A percentile compares a stretch with the other conserved stretches of the same genome.
These are phyloP conservation scores for Cryptocephalus primarius DNA, from an alignment of 2,888 invertebrate species.

Conservation along the genomic window DNA sequence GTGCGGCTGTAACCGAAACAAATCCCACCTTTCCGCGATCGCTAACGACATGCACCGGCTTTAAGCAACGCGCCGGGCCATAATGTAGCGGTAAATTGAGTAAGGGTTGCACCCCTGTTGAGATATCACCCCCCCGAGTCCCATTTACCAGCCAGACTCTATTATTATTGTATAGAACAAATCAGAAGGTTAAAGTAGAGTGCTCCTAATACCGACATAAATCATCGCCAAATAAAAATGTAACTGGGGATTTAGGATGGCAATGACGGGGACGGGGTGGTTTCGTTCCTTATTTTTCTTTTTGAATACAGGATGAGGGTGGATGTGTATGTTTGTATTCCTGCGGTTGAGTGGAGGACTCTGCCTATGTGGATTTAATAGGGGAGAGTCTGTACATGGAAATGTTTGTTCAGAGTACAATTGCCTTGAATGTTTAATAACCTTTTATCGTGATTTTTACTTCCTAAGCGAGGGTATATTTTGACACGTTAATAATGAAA, in stretches of 20 bases:
- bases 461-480: too few relatives aligned
- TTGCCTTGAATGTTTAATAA: too few relatives aligned
- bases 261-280: constrained; percentile 10
- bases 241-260: constrained; percentile 18
- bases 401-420: neutral
- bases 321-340: neutral
- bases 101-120: constrained; percentile 23
- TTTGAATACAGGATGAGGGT: constrained; percentile 1
- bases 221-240: constrained; percentile 38
- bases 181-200: constrained; percentile 39
- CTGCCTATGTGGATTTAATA: neutral
- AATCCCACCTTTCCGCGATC: neutral
- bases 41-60: constrained; percentile 24
- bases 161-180: constrained; percentile 42
- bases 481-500: too few relatives aligned
- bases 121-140: constrained; percentile 38
- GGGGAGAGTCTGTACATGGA: neutral
- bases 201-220: constrained; percentile 38
- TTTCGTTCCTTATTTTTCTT: constrained; percentile 7
- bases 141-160: constrained; percentile 39
- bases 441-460: too few relatives aligned
- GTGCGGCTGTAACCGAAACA: too few relatives aligned
- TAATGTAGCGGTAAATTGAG: constrained; percentile 41
- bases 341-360: neutral
- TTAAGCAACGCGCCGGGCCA: constrained; percentile 34